A percentile compares a stretch with the other conserved stretches of the same genome.
Evolutionary conservation across 1,140 invertebrate genomes (phyloP).

Genomic region (Glossosoma conforme): DNA sequence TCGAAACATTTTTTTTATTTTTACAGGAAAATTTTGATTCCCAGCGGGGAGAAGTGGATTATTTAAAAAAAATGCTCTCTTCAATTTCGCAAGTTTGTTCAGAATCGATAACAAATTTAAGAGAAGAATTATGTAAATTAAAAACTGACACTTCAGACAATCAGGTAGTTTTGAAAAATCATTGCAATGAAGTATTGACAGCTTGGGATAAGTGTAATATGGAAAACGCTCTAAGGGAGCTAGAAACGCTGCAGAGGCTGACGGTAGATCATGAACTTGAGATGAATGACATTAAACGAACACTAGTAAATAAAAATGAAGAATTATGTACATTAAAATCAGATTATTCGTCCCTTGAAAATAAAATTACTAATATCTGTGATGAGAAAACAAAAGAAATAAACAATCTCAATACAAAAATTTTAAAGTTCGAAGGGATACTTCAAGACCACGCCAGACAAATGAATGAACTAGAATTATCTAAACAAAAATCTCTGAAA

Average conservation of each 20-base stretch:
- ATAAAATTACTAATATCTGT: constrained; percentile 39
- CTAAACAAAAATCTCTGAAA: constrained; percentile 60
- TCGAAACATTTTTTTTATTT: no score
- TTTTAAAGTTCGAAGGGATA: constrained; percentile 46
- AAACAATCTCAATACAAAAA: constrained; percentile 44
- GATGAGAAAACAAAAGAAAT: constrained; percentile 35
- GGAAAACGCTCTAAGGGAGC: constrained; percentile 50
- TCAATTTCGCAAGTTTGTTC: constrained; percentile 48
- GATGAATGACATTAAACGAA: constrained; percentile 55
- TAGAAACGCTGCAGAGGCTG: constrained; percentile 55
- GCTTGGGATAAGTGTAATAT: constrained; percentile 50
- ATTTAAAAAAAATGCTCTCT: constrained; percentile 46
- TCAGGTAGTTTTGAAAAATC: constrained; percentile 47
- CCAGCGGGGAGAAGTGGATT: constrained; percentile 52
- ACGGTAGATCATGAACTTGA: constrained; percentile 63
- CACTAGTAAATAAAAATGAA: constrained; percentile 52
- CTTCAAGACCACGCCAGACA: constrained; percentile 44
- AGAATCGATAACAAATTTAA: constrained; percentile 54
- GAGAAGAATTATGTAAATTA: constrained; percentile 54
- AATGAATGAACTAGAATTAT: constrained; percentile 50
- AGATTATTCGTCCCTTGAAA: constrained; percentile 43
- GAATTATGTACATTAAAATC: constrained; percentile 49
- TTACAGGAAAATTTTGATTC: constrained; percentile 56
- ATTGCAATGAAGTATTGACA: constrained; percentile 52
- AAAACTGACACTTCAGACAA: constrained; percentile 50